Base-by-base conservation (phyloP, 2,888 invertebrate genomes). In the Parnassius orleans region DNA sequence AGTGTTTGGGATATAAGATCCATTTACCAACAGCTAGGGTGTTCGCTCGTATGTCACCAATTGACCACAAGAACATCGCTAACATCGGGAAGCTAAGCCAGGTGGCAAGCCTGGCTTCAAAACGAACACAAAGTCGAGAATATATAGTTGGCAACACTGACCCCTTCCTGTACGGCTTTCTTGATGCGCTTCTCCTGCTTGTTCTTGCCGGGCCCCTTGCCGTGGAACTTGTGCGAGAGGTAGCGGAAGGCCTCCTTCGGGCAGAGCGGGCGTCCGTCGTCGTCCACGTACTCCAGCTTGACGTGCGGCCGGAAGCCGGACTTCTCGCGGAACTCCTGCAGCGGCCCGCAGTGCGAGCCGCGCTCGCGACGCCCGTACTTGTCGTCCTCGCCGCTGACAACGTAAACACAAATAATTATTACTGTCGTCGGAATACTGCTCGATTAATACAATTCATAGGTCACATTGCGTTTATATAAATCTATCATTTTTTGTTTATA, bases 161-260 rank as follows among this genome's bases (percentile, higher is more conserved):
- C 96, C 89, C 96, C 96, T 85, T 98, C 98, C 83, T 99, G 98
- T 76, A 98, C 96, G 68, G 95, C 93, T 87, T 99, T 98, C 89
- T 98, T 98, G 88, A 97, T 94, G 69, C 99, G 93, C 81, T 99
- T 99, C 88, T 99, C 99, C 74, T 95, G 95, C 91, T 99, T 99
- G 92, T 98, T 99, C 87, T 99, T 99, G 60, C 99, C 99, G 19
- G 99, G 98, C 2, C 98, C 98, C 92, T 99, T 99, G 59, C 99
- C 99, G 90, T 99, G 99, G 92, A 99, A 99, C 90, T 99, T 98
- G 87, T 99, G 99, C 33, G 98, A 98, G 60, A 99, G 93, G 92
- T 98, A 97, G 70, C 97, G 93, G 90, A 99, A 99, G 55, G 99
- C 99, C 92, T 99, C 99, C 87, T 99, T 99, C 62, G 96, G 95